Evolutionary conservation across 2,888 invertebrate genomes (phyloP), one percentile per base, ranked within the genome.

Genomic region (Dendrolimus pini): DNA sequence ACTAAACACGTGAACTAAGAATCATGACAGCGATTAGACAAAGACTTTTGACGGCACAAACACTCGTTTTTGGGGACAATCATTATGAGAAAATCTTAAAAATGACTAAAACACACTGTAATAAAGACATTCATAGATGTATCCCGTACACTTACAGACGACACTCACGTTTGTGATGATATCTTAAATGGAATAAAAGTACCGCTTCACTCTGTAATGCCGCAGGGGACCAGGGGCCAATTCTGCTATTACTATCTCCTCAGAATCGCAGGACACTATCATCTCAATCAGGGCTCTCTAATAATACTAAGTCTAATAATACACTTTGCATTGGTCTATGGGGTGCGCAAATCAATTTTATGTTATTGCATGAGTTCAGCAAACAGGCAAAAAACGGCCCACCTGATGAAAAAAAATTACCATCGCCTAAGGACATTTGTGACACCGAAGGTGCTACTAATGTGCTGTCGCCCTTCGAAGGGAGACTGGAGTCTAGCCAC

Each of bases 71-170:
- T 85, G 78, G 86, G 72, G 85, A 83, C 86, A 90, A 90, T 90
- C 90, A 89, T 89, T 89, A 90, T 90, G 90, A 90, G 90, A 90
- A 90, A 90, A 90, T 90, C 90, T 90, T 80, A 81, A 77, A 87
- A 89, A 90, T 88, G 88, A 89, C 89, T 83, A 82, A 88, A 85
- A 85, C 9, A 75, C 79, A 84, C 79, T 81, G 89, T 88, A 89
- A 90, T 89, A 90, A 89, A 90, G 89, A 89, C 86, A 83, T 84
- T 89, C 89, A 88, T 90, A 89, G 90, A 89, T 89, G 84, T 86
- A 83, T 85, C 82, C 81, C 70, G 78, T 82, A 85, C 81, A 83
- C 82, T 90, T 89, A 84, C 71, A 79, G 80, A 90, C 85, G 77
- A 89, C 87, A 87, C 88, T 88, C 90, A 89, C 90, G 90, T 89